Evolutionary conservation across 2,888 invertebrate species (phyloP).

Genomic region (Notodromas monacha): DNA sequence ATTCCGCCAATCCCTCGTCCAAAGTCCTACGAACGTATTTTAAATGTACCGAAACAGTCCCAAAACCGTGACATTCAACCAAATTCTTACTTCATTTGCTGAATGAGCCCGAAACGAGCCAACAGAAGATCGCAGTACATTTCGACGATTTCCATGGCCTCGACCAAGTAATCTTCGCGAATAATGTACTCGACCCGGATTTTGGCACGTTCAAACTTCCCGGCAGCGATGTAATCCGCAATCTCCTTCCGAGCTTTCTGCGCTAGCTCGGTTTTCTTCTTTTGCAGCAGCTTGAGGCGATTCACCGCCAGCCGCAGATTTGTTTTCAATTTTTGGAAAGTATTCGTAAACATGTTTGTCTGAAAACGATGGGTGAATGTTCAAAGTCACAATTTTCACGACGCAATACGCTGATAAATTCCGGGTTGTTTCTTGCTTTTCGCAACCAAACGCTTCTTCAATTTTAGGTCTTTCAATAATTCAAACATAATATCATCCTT

Average conservation of each 20-base stretch:
- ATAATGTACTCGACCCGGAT: slow-evolving; percentile 96
- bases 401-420: no score
- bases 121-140: slow-evolving; percentile 93
- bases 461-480: no score
- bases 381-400: no score
- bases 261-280: slow-evolving; percentile 86
- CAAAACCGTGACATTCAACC: not conserved
- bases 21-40: no score
- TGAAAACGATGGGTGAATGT: no score
- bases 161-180: slow-evolving; percentile 90
- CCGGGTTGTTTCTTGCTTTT: no score
- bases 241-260: slow-evolving; percentile 89
- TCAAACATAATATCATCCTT: no score
- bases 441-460: no score
- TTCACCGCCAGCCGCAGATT: slow-evolving; percentile 70
- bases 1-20: slow-evolving; percentile 84
- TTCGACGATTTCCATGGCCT: slow-evolving; percentile 94
- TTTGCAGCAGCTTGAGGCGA: slow-evolving; percentile 68
- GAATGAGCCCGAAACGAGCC: slow-evolving; percentile 78
- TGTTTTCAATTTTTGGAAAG: slow-evolving; percentile 92
- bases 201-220: slow-evolving; percentile 41
- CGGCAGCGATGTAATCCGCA: slow-evolving; percentile 62
- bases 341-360: no score
- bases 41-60: no score
- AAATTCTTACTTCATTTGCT: slow-evolving; percentile 63